phyloP scores from a whole-genome alignment of 2,113 vertebrate species.

The Anarrhichthys ocellatus region DNA sequence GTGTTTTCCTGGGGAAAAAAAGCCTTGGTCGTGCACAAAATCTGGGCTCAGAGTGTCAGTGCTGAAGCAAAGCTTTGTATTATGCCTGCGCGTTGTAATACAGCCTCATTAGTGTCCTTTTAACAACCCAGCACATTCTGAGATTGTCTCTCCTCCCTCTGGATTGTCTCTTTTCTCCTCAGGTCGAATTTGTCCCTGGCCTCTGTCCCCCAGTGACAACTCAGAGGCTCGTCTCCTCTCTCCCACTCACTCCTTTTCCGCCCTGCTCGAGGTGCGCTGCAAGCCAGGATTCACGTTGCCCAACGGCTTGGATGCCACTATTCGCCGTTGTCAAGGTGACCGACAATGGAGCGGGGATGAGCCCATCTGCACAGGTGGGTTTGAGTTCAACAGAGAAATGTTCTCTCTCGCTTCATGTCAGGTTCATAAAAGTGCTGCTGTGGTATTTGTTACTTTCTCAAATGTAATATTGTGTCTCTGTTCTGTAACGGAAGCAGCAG shows the following conservation, averaged over 20 bases:
- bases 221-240: slow-evolving; percentile 74
- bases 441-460: not conserved
- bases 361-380: slow-evolving; percentile 83
- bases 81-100: slow-evolving; percentile 40
- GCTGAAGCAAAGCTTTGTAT: slow-evolving; percentile 50
- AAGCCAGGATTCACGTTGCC: slow-evolving; percentile 79
- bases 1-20: slow-evolving; percentile 34
- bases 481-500: not conserved
- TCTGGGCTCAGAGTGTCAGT: slow-evolving; percentile 22
- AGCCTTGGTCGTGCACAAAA: slow-evolving; percentile 33
- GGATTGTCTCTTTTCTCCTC: slow-evolving; percentile 33
- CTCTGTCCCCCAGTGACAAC: slow-evolving; percentile 71
- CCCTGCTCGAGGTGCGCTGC: slow-evolving; percentile 83
- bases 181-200: slow-evolving; percentile 88
- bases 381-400: slow-evolving; percentile 6
- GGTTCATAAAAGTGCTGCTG: too few relatives aligned
- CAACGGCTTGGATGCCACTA: slow-evolving; percentile 74
- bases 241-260: slow-evolving; percentile 82
- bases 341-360: slow-evolving; percentile 86
- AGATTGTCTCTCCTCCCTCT: not conserved
- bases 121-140: slow-evolving; percentile 20
- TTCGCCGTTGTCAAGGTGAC: slow-evolving; percentile 87
- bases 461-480: not conserved
- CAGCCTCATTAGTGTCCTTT: slow-evolving; percentile 49
- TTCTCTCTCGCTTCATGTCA: not conserved